Conservation (phyloP, 2,797 vertebrate species). For the Clarias fuscus region DNA sequence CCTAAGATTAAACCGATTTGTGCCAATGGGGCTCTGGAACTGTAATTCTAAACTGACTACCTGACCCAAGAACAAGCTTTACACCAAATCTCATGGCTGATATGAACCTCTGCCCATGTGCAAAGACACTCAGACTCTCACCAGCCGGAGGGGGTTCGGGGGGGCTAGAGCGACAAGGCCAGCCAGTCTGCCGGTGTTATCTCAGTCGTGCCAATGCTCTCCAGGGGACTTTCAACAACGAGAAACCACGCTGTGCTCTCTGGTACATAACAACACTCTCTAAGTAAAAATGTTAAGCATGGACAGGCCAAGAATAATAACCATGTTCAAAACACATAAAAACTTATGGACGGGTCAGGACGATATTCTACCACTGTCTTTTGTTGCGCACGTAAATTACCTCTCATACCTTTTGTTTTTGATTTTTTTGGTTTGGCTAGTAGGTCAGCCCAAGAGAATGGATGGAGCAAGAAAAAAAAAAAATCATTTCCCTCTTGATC, state of each 20-base stretch:
- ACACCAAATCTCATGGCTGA: constrained; percentile 21
- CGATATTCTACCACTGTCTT: neutral
- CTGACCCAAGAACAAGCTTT: constrained; percentile 27
- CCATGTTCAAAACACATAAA: constrained; percentile 10
- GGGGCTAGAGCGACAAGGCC: neutral
- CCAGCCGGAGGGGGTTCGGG: neutral
- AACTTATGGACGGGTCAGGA: neutral
- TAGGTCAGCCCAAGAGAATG: neutral
- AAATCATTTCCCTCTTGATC: constrained; percentile 22
- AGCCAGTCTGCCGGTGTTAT: constrained; percentile 30
- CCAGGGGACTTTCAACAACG: constrained; percentile 19
- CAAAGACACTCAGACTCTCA: constrained; percentile 18
- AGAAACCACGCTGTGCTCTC: constrained; percentile 30
- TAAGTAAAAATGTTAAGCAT: neutral
- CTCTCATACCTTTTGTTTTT: neutral
- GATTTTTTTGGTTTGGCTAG: neutral
- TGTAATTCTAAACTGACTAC: constrained; percentile 20
- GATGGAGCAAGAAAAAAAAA: neutral
- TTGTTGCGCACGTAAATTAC: neutral
- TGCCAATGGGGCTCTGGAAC: constrained; percentile 4
- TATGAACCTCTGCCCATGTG: constrained; percentile 31
- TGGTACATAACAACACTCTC: constrained; percentile 28
- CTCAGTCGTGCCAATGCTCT: constrained; percentile 33
- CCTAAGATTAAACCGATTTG: constrained; percentile 17
- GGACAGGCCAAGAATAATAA: neutral